These are phyloP conservation scores for Verasper variegatus DNA, from an alignment of 2,113 vertebrate genomes.

Conservation along the genomic window DNA sequence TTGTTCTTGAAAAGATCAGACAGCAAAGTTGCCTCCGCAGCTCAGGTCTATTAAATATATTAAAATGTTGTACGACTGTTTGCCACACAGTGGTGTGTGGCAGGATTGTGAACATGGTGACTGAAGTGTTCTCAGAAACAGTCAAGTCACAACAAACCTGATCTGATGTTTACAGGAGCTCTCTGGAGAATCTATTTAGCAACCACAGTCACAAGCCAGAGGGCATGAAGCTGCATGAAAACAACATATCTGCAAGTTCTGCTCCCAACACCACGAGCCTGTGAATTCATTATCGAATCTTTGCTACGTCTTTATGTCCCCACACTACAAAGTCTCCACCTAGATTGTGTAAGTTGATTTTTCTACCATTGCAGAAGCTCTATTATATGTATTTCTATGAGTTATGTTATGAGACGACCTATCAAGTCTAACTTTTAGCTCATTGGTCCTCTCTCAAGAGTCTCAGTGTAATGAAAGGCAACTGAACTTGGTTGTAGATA, in stretches of 20 bases:
- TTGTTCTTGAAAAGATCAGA: slow-evolving; percentile 22
- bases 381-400: no score
- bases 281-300: neutral
- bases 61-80: slow-evolving; percentile 13
- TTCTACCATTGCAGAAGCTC: no score
- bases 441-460: neutral
- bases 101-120: neutral
- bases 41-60: slow-evolving; percentile 10
- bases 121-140: slow-evolving; percentile 3
- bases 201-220: slow-evolving; percentile 33
- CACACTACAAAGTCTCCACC: neutral
- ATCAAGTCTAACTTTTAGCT: neutral
- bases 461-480: neutral
- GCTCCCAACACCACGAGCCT: slow-evolving; percentile 12
- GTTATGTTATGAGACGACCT: neutral
- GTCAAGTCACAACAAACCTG: slow-evolving; percentile 35
- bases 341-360: neutral
- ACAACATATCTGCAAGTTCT: slow-evolving; percentile 42
- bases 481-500: neutral
- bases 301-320: neutral
- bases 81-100: neutral
- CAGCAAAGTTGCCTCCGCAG: neutral
- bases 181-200: slow-evolving; percentile 47
- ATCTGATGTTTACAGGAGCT: slow-evolving; percentile 49
- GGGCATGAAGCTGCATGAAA: slow-evolving; percentile 39